A percentile compares a stretch with the other conserved stretches of the same genome.
These are phyloP conservation scores for Mustela lutreola DNA, from an alignment of 2,113 vertebrate genomes.

Conservation along the genomic window DNA sequence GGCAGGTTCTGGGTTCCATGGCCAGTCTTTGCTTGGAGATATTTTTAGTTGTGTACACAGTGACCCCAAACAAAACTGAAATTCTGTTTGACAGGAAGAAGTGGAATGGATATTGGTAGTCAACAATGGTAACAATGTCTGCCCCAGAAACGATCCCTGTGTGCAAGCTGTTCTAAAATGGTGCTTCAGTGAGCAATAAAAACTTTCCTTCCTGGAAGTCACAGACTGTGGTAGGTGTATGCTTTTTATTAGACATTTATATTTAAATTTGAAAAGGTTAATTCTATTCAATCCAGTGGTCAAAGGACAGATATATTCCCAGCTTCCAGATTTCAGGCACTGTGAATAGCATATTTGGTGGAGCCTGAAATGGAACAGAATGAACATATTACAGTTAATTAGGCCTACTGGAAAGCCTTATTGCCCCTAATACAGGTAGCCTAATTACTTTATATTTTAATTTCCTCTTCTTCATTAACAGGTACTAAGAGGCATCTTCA, in stretches of 20 bases:
- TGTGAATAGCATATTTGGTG: neutral
- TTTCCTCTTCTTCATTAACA: constrained; percentile 66
- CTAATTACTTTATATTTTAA: constrained; percentile 49
- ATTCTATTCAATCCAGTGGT: constrained; percentile 66
- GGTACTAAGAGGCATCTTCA: constrained; percentile 45
- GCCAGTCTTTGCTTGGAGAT: neutral
- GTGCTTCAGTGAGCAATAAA: constrained; percentile 44
- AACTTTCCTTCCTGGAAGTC: neutral
- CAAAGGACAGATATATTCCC: constrained; percentile 66
- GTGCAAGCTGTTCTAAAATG: neutral
- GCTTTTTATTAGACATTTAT: constrained; percentile 62
- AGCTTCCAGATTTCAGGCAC: constrained; percentile 45
- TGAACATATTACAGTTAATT: constrained; percentile 63
- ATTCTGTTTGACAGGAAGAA: neutral
- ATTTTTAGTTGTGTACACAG: neutral
- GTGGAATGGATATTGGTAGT: neutral
- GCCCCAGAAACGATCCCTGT: neutral
- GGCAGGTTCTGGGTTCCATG: neutral
- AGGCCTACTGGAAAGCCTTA: constrained; percentile 39
- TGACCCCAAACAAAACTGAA: neutral
- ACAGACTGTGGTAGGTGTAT: neutral
- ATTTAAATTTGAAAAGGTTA: constrained; percentile 76
- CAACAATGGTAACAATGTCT: neutral
- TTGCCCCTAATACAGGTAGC: neutral
- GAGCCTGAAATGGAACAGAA: constrained; percentile 51